Base-by-base conservation (phyloP, 2,113 vertebrate genomes). In the Tretioscincus oriximinensis region DNA sequence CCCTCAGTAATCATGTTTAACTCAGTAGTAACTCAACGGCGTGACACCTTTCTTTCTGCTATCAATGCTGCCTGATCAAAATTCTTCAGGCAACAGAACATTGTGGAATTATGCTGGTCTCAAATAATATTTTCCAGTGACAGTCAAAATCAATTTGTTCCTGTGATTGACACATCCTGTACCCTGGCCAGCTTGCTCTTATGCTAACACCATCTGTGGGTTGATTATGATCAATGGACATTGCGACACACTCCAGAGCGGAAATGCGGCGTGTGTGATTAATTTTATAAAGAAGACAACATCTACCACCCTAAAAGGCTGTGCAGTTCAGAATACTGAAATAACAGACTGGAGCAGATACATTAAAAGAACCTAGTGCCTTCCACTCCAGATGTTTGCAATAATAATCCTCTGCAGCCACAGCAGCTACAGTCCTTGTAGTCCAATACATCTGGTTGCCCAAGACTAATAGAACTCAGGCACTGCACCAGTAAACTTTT, bases 401-500 rank as follows among this genome's bases (percentile, higher is more conserved):
- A 18, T 4, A 14, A 58, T 14, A 58, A 58, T 58, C 18, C 54
- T 58, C 12, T 18, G 4, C 54, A 14, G 54, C 14, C 14, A 5
- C 12, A 41, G 18, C 54, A 58, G 16, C 54, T 18, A 58, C 54
- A 58, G 54, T 14, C 54, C 54, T 58, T 58, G 54, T 58, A 58
- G 54, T 58, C 54, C 54, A 18, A 58, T 58, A 58, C 54, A 58
- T 58, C 54, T 58, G 54, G 12, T 58, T 58, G 54, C 54, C 54
- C 54, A 58, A 18, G 54, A 14, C 54, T 58, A 58, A 58, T 91
- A 89, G 82, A 93, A 90, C 76, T 88, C 73, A 87, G 88, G 83
- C 89, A 93, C 93, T 87, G 85, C 87, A 88, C 88, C 82, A 83
- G 92, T 94, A 93, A 93, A 95, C 92, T 94, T 94, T 87, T 94